Conservation (phyloP, 2,797 vertebrate genomes). For the Leucoraja ocellata region DNA sequence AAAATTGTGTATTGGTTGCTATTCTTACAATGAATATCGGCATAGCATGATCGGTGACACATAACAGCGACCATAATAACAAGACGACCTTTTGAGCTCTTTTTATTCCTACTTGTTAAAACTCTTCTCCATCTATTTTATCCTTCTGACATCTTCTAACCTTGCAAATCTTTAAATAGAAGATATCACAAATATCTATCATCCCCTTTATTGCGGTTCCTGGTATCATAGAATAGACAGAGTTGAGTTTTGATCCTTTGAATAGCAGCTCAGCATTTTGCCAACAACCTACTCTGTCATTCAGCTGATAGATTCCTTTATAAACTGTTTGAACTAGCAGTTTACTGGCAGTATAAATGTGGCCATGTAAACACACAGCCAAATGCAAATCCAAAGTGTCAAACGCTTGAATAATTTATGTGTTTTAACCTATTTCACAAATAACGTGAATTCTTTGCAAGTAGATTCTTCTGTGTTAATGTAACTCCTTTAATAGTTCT, state of each 20-base stretch:
- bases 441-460: neutral
- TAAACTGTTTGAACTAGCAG: neutral
- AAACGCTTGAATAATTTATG: neutral
- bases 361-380: no score
- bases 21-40: neutral
- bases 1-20: neutral
- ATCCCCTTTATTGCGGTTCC: neutral
- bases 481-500: neutral
- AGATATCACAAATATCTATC: neutral
- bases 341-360: neutral
- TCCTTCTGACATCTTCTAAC: neutral
- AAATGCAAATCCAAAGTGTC: no score
- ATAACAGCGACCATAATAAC: neutral
- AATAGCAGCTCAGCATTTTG: neutral
- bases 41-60: neutral
- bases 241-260: neutral
- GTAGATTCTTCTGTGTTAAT: neutral
- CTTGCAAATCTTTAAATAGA: neutral
- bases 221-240: no score
- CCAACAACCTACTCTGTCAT: neutral
- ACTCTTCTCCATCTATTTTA: neutral
- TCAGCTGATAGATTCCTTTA: neutral
- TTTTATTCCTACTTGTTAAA: neutral
- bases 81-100: neutral
- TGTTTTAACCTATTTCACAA: neutral